Percentiles rank a stretch among this genome's conserved stretches.
These are phyloP conservation scores for Bombus picipes DNA, from an alignment of 1,140 invertebrate genomes.

Conservation along the genomic window DNA sequence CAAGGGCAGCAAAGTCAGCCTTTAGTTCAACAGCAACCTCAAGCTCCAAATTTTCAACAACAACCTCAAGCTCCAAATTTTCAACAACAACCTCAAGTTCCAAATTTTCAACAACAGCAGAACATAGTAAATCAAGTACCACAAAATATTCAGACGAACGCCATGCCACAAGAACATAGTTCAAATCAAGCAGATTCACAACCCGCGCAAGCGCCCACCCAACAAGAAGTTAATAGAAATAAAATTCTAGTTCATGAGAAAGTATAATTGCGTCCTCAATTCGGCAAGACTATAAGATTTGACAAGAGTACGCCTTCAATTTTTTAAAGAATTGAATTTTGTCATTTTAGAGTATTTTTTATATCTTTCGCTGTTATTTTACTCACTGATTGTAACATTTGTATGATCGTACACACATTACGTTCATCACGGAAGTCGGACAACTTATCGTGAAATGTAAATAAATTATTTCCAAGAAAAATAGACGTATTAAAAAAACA, in stretches of 20 bases:
- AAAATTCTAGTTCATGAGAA: conserved; percentile 56
- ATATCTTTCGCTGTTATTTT: background rate
- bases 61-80: background rate
- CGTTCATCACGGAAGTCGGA: background rate
- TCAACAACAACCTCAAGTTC: background rate
- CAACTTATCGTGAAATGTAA: conserved; percentile 26
- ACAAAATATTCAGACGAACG: conserved; percentile 54
- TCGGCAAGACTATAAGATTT: background rate
- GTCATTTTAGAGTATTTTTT: conserved; percentile 1
- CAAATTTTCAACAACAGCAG: conserved; percentile 39
- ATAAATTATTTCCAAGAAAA: conserved; percentile 47
- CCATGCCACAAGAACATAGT: conserved; percentile 28
- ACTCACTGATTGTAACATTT: background rate
- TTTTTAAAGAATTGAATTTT: background rate
- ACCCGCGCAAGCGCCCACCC: background rate
- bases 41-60: background rate
- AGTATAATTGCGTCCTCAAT: conserved; percentile 30
- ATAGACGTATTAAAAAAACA: background rate
- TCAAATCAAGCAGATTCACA: conserved; percentile 28
- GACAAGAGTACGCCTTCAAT: background rate
- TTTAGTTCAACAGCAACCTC: background rate
- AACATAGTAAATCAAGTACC: conserved; percentile 45
- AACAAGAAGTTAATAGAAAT: conserved; percentile 48
- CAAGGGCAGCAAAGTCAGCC: conserved; percentile 22
- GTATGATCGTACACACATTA: background rate